Base-by-base conservation (phyloP, 2,888 invertebrate genomes). In the Protodeltote pygarga region DNA sequence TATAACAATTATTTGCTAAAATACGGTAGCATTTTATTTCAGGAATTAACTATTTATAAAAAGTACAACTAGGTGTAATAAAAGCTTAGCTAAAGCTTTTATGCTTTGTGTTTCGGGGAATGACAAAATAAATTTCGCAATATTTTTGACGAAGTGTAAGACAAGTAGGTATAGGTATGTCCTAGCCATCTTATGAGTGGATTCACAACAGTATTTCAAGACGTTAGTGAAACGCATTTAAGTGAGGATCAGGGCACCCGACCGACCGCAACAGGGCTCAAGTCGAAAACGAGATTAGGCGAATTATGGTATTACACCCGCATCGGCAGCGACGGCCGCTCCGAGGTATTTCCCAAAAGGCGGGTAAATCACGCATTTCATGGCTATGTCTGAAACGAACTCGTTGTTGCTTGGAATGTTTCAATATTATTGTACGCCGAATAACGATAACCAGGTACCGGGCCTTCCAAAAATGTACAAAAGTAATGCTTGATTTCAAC, bases 281-380 rank as follows among this genome's bases (percentile, higher is more conserved):
- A 75, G 68, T 71, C 73, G 76, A 80, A 79, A 80, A 79, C 75
- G 74, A 84, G 87, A 89, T 88, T 86, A 87, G 81, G 78, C 77
- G 85, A 85, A 86, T 87, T 85, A 86, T 85, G 84, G 83, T 81
- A 85, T 87, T 81, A 85, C 80, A 72, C 74, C 85, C 82, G 82
- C 83, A 83, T 83, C 83, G 80, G 67, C 77, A 71, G 71, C 71
- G 76, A 65, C 70, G 75, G 68, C 61, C 71, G 73, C 73, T 77
- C 73, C 65, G 64, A 77, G 78, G 81, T 83, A 89, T 89, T 89
- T 89, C 90, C 89, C 89, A 65, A 61, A 84, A 80, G 89, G 71
- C 73, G 72, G 73, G 79, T 89, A 90, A 88, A 89, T 89, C 87
- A 88, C 85, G 81, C 80, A 80, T 82, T 85, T 85, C 86, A 85